These are phyloP conservation scores for Sinotaia quadrata DNA, from an alignment of 2,888 invertebrate species.

Conservation along the genomic window DNA sequence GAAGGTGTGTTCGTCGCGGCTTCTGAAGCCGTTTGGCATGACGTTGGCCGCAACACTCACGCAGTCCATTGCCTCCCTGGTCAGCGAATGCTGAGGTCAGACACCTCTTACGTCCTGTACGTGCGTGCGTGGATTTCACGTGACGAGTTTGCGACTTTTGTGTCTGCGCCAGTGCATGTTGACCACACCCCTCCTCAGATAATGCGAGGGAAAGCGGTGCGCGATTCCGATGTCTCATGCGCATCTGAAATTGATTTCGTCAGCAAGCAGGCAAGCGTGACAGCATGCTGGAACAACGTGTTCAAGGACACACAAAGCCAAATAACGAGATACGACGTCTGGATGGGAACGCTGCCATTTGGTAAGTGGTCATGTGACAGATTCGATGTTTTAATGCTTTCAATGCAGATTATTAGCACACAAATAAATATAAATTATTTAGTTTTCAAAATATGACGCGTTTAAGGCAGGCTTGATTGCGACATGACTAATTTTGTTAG, in stretches of 20 bases:
- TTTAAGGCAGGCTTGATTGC: no score
- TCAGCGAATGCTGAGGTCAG: constrained; percentile 26
- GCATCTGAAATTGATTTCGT: constrained; percentile 41
- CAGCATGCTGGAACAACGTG: constrained; percentile 46
- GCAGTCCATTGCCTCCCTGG: constrained; percentile 38
- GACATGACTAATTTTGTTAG: no score
- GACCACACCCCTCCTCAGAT: constrained; percentile 42
- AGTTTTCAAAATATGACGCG: no score
- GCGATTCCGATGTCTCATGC: constrained; percentile 38
- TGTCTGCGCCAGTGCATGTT: constrained; percentile 32
- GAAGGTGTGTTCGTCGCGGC: constrained; percentile 38
- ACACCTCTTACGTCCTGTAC: constrained; percentile 36
- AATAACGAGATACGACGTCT: constrained; percentile 31
- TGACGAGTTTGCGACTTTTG: constrained; percentile 26
- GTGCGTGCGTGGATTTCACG: constrained; percentile 40
- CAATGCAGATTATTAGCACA: no score
- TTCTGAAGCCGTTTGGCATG: constrained; percentile 41
- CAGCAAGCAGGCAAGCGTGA: constrained; percentile 36
- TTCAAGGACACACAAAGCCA: constrained; percentile 38
- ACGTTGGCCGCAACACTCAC: constrained; percentile 32
- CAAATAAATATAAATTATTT: no score
- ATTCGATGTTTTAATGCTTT: no score
- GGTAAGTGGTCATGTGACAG: no score
- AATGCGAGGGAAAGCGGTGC: constrained; percentile 32
- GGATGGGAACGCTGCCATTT: constrained; percentile 38